phyloP scores from a whole-genome alignment of 2,888 invertebrate species.

The Hoplodrina blanda region DNA sequence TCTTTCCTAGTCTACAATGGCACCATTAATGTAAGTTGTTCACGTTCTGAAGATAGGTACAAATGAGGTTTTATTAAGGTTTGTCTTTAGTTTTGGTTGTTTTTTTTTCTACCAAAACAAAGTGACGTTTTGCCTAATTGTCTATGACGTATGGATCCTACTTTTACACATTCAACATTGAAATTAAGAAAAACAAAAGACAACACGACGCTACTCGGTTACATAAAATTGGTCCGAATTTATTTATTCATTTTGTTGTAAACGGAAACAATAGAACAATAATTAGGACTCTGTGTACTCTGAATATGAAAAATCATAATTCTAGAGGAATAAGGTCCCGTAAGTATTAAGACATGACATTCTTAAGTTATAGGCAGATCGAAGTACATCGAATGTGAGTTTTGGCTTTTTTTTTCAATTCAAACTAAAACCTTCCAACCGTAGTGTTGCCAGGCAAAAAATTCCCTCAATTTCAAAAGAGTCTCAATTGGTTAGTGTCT shows the following conservation, averaged over 20 bases:
- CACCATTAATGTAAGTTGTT: constrained; percentile 49
- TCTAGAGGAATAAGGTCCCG: constrained; percentile 50
- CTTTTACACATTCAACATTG: constrained; percentile 71
- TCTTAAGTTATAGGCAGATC: constrained; percentile 47
- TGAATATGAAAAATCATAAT: constrained; percentile 51
- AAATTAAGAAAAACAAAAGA: constrained; percentile 67
- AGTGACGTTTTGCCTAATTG: constrained; percentile 32
- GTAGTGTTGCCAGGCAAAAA: constrained; percentile 43
- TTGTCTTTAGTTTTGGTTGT: constrained; percentile 17
- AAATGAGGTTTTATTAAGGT: constrained; percentile 46
- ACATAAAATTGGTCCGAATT: constrained; percentile 89
- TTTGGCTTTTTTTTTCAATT: constrained; percentile 51
- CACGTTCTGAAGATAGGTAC: constrained; percentile 27
- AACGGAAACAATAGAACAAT: constrained; percentile 53
- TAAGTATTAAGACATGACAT: constrained; percentile 36
- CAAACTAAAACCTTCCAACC: constrained; percentile 42
- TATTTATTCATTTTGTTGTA: constrained; percentile 75
- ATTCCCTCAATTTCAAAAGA: constrained; percentile 43
- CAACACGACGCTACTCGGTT: constrained; percentile 77
- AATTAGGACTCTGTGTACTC: constrained; percentile 19
- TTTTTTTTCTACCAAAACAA: constrained; percentile 36
- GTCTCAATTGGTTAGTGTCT: constrained; percentile 58
- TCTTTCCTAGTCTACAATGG: constrained; percentile 49
- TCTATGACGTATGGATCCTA: constrained; percentile 54
- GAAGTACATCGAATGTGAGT: constrained; percentile 50